These are phyloP conservation scores for Trinorchestia longiramus DNA, from an alignment of 1,140 invertebrate genomes.

Conservation along the genomic window DNA sequence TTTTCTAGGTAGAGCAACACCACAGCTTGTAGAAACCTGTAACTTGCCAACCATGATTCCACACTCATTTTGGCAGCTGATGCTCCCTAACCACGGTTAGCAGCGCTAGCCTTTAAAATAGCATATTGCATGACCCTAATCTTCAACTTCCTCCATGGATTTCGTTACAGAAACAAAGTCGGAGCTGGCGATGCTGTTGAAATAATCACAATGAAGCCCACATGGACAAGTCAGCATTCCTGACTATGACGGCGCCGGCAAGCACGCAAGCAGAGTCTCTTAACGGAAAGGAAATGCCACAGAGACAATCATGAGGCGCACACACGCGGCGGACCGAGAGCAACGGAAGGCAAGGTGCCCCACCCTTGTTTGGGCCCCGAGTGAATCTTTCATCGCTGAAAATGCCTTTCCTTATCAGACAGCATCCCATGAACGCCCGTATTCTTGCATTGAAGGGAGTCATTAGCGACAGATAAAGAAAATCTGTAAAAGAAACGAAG, in stretches of 20 bases:
- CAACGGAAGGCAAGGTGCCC: neutral
- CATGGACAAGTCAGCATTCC: neutral
- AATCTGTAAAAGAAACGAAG: neutral
- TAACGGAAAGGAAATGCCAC: conserved; percentile 6
- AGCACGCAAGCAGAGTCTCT: neutral
- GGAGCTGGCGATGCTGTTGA: neutral
- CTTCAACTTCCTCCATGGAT: neutral
- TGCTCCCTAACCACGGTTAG: neutral
- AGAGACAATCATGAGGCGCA: neutral
- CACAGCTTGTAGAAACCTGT: neutral
- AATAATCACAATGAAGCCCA: neutral
- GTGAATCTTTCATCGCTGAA: neutral
- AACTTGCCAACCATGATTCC: neutral
- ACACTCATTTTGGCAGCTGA: neutral
- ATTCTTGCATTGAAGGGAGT: too few relatives aligned
- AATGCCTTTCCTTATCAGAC: neutral
- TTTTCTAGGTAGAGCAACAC: neutral
- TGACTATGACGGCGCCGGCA: neutral
- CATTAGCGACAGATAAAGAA: too few relatives aligned
- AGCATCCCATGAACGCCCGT: neutral
- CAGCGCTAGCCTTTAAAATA: neutral
- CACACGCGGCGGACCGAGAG: neutral
- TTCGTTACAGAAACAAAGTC: neutral
- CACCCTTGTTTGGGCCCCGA: neutral
- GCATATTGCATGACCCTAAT: neutral